A percentile compares a stretch with the other conserved stretches of the same genome.
Evolutionary conservation across 2,113 vertebrate genomes (phyloP).

Genomic region (Stegastes partitus): DNA sequence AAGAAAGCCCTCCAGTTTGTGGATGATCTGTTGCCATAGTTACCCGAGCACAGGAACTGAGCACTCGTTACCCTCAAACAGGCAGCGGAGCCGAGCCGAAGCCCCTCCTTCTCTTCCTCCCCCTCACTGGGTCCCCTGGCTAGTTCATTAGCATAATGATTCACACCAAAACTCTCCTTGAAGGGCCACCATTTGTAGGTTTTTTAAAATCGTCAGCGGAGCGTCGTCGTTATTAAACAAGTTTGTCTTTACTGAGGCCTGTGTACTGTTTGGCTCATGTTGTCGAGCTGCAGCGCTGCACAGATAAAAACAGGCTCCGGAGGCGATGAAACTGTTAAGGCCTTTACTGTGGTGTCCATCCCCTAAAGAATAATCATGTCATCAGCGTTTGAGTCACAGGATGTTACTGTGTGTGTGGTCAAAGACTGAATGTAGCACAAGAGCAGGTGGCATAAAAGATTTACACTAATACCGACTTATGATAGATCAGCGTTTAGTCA

Average conservation of each 20-base stretch:
- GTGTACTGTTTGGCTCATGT: constrained; percentile 25
- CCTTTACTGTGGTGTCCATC: constrained; percentile 41
- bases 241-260: constrained; percentile 53
- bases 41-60: constrained; percentile 76
- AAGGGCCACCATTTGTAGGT: constrained; percentile 80
- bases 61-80: constrained; percentile 72
- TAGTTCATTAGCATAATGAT: constrained; percentile 84
- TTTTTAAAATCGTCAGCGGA: constrained; percentile 72
- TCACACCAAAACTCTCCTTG: constrained; percentile 77
- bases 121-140: constrained; percentile 80
- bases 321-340: constrained; percentile 30
- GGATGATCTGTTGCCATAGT: constrained; percentile 82
- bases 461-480: constrained; percentile 61
- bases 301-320: constrained; percentile 21
- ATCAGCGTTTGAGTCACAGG: constrained; percentile 52
- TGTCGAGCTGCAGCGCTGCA: constrained; percentile 23
- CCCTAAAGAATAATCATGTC: constrained; percentile 48
- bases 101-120: constrained; percentile 72
- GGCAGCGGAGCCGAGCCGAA: constrained; percentile 62
- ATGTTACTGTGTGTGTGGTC: constrained; percentile 37
- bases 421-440: constrained; percentile 43
- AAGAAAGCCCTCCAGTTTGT: constrained; percentile 79
- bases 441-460: constrained; percentile 47
- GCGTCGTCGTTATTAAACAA: constrained; percentile 64
- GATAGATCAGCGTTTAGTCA: constrained; percentile 60